Conservation (phyloP, 2,113 vertebrate species). For the Sitta europaea region DNA sequence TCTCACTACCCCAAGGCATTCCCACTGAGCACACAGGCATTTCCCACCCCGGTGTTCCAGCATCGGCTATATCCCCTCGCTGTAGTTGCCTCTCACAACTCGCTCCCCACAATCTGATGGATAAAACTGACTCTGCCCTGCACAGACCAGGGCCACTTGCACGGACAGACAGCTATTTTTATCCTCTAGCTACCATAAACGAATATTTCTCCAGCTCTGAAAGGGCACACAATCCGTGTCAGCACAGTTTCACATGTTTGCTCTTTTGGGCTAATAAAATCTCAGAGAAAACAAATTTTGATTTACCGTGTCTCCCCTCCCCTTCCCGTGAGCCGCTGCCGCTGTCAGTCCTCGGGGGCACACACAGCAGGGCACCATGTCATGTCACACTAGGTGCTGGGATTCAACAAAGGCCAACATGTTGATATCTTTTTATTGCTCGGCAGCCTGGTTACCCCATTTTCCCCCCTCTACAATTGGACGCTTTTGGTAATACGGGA, state of each 20-base stretch:
- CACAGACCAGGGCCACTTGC: neutral
- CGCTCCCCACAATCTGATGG: neutral
- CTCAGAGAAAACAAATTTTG: conserved; percentile 51
- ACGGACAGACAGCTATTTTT: neutral
- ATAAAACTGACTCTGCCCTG: neutral
- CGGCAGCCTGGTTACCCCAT: conserved; percentile 35
- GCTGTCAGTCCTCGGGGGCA: conserved; percentile 58
- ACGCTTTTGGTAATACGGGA: neutral
- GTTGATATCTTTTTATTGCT: conserved; percentile 75
- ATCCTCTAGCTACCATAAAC: neutral
- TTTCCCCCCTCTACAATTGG: conserved; percentile 9
- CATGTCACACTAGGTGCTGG: conserved; percentile 71
- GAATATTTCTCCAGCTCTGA: neutral
- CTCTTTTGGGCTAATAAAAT: conserved; percentile 28
- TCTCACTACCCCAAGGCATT: neutral
- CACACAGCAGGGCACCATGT: conserved; percentile 70
- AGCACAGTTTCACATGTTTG: neutral
- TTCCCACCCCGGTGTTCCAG: rapidly evolving
- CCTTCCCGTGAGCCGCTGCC: conserved; percentile 26
- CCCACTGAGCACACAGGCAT: neutral
- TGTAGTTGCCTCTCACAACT: neutral
- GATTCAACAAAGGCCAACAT: conserved; percentile 69
- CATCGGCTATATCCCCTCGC: rapidly evolving
- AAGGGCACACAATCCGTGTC: neutral
- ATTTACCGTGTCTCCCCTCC: conserved; percentile 27